phyloP scores from a whole-genome alignment of 2,888 invertebrate species.

The Lithophane leautieri region DNA sequence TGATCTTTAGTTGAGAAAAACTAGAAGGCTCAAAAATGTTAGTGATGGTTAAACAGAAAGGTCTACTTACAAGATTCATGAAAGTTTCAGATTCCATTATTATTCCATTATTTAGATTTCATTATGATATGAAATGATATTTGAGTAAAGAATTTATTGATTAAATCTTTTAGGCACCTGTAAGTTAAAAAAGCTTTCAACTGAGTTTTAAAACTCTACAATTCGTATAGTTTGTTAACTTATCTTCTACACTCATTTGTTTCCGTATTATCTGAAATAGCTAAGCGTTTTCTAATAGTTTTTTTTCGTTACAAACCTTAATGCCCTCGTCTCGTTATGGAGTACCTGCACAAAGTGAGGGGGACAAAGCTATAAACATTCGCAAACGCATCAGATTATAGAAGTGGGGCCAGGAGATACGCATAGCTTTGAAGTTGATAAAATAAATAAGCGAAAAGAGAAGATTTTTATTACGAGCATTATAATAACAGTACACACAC shows the following conservation, averaged over 20 bases:
- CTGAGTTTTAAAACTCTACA: constrained; percentile 12
- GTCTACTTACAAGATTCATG: background rate
- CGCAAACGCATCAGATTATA: constrained; percentile 27
- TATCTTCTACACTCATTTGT: constrained; percentile 41
- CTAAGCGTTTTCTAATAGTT: constrained; percentile 58
- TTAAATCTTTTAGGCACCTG: constrained; percentile 16
- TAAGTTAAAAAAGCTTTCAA: constrained; percentile 8
- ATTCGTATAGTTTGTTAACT: constrained; percentile 29
- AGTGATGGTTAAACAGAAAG: background rate
- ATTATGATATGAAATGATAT: background rate
- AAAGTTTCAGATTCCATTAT: background rate
- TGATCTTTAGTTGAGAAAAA: background rate
- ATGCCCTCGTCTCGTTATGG: constrained; percentile 47
- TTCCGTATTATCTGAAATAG: constrained; percentile 41
- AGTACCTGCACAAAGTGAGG: constrained; percentile 42
- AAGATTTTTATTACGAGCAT: background rate
- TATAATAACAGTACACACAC: background rate
- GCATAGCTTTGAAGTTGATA: constrained; percentile 14
- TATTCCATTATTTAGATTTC: too few relatives aligned
- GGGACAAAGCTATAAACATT: constrained; percentile 21
- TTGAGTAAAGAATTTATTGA: constrained; percentile 5
- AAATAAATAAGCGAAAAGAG: background rate
- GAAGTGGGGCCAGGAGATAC: background rate
- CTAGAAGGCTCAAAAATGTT: background rate
- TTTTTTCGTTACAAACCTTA: constrained; percentile 50